Conservation (phyloP, 35 echinoderm and acorn worm genomes). For the Ophioderma brevispina region DNA sequence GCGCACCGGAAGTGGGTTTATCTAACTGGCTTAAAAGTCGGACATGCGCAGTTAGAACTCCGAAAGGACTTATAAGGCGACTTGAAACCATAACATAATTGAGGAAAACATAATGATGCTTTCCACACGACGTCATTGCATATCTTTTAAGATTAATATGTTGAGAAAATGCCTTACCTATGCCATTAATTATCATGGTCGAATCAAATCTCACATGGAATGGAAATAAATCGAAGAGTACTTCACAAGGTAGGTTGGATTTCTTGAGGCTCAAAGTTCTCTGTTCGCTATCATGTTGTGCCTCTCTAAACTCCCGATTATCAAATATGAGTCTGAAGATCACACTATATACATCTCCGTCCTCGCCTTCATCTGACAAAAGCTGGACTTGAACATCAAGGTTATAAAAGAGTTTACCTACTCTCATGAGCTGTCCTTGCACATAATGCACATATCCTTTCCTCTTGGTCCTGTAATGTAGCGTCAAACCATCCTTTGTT, state of each 20-base stretch:
- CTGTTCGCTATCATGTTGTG: conserved; percentile 10
- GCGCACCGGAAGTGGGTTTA: no score
- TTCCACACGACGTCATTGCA: no score
- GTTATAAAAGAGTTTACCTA: conserved; percentile 83
- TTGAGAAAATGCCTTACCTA: no score
- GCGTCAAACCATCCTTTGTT: conserved; percentile 61
- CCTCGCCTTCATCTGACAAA: conserved; percentile 51
- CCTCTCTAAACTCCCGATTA: conserved; percentile 67
- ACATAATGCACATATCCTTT: conserved; percentile 83
- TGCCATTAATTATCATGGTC: conserved; percentile 76
- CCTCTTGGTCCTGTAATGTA: conserved; percentile 75
- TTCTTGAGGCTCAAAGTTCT: neutral
- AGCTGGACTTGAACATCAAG: conserved; percentile 65
- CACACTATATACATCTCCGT: conserved; percentile 14
- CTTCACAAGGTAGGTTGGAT: conserved; percentile 14
- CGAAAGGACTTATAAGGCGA: no score
- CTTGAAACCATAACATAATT: no score
- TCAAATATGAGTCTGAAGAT: conserved; percentile 75
- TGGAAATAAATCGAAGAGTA: conserved; percentile 86
- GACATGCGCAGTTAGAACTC: no score
- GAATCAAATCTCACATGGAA: conserved; percentile 82
- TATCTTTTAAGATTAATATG: no score
- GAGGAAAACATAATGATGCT: no score
- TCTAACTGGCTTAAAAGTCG: no score
- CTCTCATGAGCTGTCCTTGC: conserved; percentile 70